Evolutionary conservation across 2,888 invertebrate genomes (phyloP).

Genomic region (Lathronympha strigana): DNA sequence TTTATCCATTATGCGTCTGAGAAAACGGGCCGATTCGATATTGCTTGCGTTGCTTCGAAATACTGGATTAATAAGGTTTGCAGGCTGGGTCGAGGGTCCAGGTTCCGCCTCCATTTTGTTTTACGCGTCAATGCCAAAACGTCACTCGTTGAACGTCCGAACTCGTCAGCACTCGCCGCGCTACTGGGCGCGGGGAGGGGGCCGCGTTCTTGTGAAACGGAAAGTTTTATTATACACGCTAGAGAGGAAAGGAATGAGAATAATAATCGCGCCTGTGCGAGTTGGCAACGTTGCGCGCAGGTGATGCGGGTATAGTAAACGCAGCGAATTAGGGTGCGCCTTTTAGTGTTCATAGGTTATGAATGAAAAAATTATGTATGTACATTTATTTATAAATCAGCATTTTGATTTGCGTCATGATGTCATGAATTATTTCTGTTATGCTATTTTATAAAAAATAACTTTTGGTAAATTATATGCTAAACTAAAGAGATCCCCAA

Average conservation of each 20-base stretch:
- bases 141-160: neutral
- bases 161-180: neutral
- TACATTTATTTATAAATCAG: neutral
- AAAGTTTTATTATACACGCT: neutral
- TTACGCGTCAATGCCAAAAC: neutral
- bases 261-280: neutral
- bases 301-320: neutral
- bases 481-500: no score
- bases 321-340: conserved; percentile 24
- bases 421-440: no score
- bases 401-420: neutral
- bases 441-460: no score
- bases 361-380: neutral
- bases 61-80: neutral
- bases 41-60: conserved; percentile 15
- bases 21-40: conserved; percentile 34
- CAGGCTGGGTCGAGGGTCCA: neutral
- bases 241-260: conserved; percentile 11
- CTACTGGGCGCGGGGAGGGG: conserved; percentile 3
- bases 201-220: neutral
- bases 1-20: conserved; percentile 22
- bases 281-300: conserved; percentile 28
- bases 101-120: conserved; percentile 25
- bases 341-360: neutral
- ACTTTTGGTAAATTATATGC: no score